Conservation (phyloP, 2,113 vertebrate genomes). For the Nothobranchius kuhntae region DNA sequence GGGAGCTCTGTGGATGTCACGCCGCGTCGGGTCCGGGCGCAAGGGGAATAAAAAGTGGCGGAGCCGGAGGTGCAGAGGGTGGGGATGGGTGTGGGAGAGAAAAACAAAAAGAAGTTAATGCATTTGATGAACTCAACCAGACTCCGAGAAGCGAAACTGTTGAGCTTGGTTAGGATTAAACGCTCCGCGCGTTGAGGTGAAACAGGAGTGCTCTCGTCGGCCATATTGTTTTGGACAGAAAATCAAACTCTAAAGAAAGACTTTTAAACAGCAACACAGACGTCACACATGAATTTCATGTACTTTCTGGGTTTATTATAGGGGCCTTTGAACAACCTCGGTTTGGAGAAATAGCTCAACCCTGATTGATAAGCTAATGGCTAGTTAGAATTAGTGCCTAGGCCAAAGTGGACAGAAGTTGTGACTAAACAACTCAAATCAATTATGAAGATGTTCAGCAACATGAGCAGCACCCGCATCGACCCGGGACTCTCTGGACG, state of each 20-base stretch:
- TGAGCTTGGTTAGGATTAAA: slow-evolving; percentile 18
- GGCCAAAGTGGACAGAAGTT: too few relatives aligned
- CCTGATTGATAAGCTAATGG: too few relatives aligned
- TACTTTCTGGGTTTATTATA: too few relatives aligned
- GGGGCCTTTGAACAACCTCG: too few relatives aligned
- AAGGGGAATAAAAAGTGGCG: slow-evolving; percentile 41
- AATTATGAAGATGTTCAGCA: too few relatives aligned
- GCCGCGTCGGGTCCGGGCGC: slow-evolving; percentile 34
- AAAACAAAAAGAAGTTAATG: slow-evolving; percentile 60
- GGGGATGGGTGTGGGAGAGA: slow-evolving; percentile 17
- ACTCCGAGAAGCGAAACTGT: slow-evolving; percentile 12
- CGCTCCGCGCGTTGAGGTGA: not conserved
- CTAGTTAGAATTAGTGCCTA: too few relatives aligned
- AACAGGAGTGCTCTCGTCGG: not conserved
- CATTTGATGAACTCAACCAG: slow-evolving; percentile 37
- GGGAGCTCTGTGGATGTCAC: slow-evolving; percentile 80
- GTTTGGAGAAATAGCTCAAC: too few relatives aligned
- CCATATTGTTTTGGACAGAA: not conserved
- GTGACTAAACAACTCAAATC: too few relatives aligned
- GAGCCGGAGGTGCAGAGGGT: not conserved
- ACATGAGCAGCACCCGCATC: too few relatives aligned
- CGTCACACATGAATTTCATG: too few relatives aligned
- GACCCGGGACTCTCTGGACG: too few relatives aligned
- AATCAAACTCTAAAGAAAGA: not conserved
- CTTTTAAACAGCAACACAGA: not conserved